Percentiles rank a stretch among this genome's conserved stretches.
phyloP scores from a whole-genome alignment of 1,140 invertebrate genomes.

The Brachionus koreanus region DNA sequence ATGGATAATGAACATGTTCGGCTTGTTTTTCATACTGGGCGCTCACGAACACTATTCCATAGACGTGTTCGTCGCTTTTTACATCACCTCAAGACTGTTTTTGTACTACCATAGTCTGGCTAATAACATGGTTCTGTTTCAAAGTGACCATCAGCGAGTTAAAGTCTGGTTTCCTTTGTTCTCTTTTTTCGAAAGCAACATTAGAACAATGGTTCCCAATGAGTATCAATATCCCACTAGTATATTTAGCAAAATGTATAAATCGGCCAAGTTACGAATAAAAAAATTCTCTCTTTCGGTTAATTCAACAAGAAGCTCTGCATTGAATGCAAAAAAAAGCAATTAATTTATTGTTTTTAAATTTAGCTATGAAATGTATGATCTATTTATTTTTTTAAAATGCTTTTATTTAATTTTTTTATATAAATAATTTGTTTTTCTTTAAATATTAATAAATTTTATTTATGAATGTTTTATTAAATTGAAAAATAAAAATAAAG shows the following conservation, averaged over 20 bases:
- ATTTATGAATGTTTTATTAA: too few relatives aligned
- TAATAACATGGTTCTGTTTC: constrained; percentile 85
- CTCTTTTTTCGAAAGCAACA: constrained; percentile 87
- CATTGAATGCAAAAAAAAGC: not conserved
- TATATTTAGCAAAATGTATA: not conserved
- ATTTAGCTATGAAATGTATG: not conserved
- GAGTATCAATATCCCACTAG: constrained; percentile 74
- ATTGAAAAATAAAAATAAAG: too few relatives aligned
- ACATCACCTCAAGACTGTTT: constrained; percentile 90
- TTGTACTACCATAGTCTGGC: constrained; percentile 95
- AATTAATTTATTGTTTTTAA: not conserved
- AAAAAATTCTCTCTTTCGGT: not conserved
- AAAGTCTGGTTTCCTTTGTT: constrained; percentile 76
- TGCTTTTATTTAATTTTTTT: not conserved
- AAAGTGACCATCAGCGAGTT: constrained; percentile 74
- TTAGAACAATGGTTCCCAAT: constrained; percentile 89
- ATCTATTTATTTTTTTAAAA: not conserved
- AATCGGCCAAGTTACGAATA: not conserved
- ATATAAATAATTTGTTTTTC: not conserved
- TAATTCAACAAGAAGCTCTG: not conserved
- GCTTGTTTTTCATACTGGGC: constrained; percentile 96
- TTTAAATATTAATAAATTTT: too few relatives aligned
- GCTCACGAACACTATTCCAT: constrained; percentile 99
- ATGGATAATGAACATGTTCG: constrained; percentile 98
- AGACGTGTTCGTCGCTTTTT: constrained; percentile 97